Evolutionary conservation across 2,888 invertebrate genomes (phyloP), one percentile per base, ranked within the genome.

Genomic region (Busseola fusca): DNA sequence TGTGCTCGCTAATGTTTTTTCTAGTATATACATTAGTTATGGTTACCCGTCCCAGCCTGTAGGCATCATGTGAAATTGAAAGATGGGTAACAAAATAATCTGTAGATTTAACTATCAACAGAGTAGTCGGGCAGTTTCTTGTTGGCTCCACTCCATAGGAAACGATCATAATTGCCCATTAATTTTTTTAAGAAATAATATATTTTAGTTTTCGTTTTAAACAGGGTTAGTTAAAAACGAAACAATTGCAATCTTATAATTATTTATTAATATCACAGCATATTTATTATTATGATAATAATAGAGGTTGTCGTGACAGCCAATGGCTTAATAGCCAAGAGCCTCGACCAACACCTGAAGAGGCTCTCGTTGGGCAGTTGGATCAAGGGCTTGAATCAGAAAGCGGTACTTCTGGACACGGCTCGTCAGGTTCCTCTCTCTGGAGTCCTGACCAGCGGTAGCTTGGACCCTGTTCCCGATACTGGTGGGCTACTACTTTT

Each of bases 181-280:
- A 30, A 18, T 3, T 18, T 56, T 56, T 30, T 0, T 21, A 9
- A 6, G 16, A 16, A 52, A 52, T 27, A 25, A 52, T 16, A 54
- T 27, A 27, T 54, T 54, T 18, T 7, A 0, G 25, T 52, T 25
- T 25, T 16, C 0, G 9, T 54, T 27, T 54, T 18, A 16, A 30
- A 30, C 30, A 6, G 1, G 12, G 56, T 14, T 45, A 50, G 21
- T n/a, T 48, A 30, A 63, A 63, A 48, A 63, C 3, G 2, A 37
- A 64, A 42, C 40, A 52, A n/a, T 52, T 68, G 6, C 18, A 21
- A 52, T 40, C 6, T 25, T n/a, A 18, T 18, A 42, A n/a, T 10
- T 37, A 48, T 54, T 66, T 40, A 48, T 63, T 48, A 2, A 52
- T 40, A 48, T 52, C 37, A 67, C 56, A 64, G 50, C 16, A 30